Evolutionary conservation across 2,113 vertebrate species (phyloP).

Genomic region (Sisor rabdophorus): DNA sequence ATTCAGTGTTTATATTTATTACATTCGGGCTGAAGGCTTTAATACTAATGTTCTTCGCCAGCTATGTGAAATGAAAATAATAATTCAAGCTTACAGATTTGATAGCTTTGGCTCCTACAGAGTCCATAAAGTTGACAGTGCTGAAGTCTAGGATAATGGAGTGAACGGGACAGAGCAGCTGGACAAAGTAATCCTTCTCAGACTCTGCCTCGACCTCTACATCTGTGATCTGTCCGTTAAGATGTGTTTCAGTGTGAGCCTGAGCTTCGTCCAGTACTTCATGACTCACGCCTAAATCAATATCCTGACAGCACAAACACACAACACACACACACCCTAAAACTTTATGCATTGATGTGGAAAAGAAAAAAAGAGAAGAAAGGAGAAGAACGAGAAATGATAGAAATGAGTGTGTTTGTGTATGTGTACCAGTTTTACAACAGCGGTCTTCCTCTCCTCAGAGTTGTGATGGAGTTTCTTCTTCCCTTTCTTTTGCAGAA

Average conservation of each 20-base stretch:
- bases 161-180: slow-evolving; percentile 65
- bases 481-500: slow-evolving; percentile 64
- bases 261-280: slow-evolving; percentile 66
- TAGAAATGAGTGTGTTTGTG: background rate
- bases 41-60: too few species aligned
- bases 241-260: slow-evolving; percentile 42
- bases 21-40: too few species aligned
- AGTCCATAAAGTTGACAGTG: slow-evolving; percentile 86
- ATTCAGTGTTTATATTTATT: too few species aligned
- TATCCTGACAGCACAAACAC: slow-evolving; percentile 58
- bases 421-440: slow-evolving; percentile 67
- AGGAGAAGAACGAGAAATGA: too few species aligned
- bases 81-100: slow-evolving; percentile 74
- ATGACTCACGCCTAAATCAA: slow-evolving; percentile 71
- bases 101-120: slow-evolving; percentile 88
- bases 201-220: slow-evolving; percentile 51
- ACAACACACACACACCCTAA: slow-evolving; percentile 39
- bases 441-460: slow-evolving; percentile 55
- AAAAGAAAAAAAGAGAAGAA: too few species aligned
- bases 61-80: background rate
- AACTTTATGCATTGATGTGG: too few species aligned
- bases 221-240: slow-evolving; percentile 69
- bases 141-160: slow-evolving; percentile 88
- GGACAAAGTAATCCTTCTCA: slow-evolving; percentile 74
- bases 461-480: slow-evolving; percentile 56